These are phyloP conservation scores for Enteromius viviparus DNA, from an alignment of 2,797 vertebrate genomes.

Conservation along the genomic window DNA sequence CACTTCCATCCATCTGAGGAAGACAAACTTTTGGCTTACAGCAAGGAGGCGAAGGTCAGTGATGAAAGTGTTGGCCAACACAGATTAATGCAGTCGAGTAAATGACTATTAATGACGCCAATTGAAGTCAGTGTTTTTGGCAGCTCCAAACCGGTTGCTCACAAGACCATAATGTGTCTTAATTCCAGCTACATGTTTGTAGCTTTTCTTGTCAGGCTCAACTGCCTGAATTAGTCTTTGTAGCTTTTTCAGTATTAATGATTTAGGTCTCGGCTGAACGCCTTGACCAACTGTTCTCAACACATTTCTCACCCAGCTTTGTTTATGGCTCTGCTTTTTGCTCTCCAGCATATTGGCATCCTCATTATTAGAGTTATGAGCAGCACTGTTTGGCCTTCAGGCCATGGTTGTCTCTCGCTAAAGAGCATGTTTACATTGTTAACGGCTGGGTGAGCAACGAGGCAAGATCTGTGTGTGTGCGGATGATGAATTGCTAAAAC, in stretches of 20 bases:
- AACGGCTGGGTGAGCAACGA: conserved; percentile 35
- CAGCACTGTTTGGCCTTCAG: conserved; percentile 44
- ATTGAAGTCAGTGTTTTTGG: conserved; percentile 6
- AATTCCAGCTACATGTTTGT: conserved; percentile 27
- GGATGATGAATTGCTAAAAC: conserved; percentile 36
- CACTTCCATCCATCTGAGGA: conserved; percentile 94
- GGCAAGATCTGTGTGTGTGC: conserved; percentile 27
- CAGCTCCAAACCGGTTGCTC: conserved; percentile 2
- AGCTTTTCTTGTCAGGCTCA: conserved; percentile 20
- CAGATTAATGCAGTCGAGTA: conserved; percentile 12
- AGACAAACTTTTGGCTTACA: conserved; percentile 92
- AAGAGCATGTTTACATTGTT: conserved; percentile 48
- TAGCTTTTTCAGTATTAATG: conserved; percentile 32
- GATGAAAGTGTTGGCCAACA: neutral
- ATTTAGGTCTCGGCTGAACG: conserved; percentile 30
- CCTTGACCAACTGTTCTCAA: conserved; percentile 39
- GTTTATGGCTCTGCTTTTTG: conserved; percentile 36
- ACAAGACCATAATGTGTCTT: neutral
- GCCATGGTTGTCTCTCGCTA: conserved; percentile 49
- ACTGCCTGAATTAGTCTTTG: conserved; percentile 27
- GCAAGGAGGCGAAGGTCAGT: conserved; percentile 87
- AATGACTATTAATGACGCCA: conserved; percentile 8
- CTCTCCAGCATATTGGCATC: conserved; percentile 53
- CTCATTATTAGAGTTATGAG: conserved; percentile 56
- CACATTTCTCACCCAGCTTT: conserved; percentile 41